Evolutionary conservation across 2,113 vertebrate species (phyloP), one percentile per base, ranked within the genome.

Genomic region (Polypterus bichir): DNA sequence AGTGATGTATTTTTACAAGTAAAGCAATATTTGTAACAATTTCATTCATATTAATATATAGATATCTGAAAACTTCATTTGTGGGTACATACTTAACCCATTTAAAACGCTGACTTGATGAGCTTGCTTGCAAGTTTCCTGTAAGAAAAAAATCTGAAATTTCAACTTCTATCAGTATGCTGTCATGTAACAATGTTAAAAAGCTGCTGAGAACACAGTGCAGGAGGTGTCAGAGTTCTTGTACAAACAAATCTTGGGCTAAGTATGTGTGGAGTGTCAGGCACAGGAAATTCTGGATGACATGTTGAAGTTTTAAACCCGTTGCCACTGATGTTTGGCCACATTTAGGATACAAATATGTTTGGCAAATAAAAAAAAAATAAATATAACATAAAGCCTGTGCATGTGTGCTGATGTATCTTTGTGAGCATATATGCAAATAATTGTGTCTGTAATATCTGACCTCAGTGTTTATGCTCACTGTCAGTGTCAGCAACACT

Each of bases 221-320:
- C 64, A 64, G 61, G 7, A 76, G 9, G 2, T 71, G 65, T 58
- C 44, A 65, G 56, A 73, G 64, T 71, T 68, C 68, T 67, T 59
- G 64, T 64, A 66, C 69, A 79, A 78, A 72, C 74, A 74, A 57
- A 71, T 68, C 63, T 66, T 62, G 56, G 60, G 62, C 62, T 66
- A 73, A 68, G 71, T 74, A 73, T 74, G 70, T 73, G 66, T 48
- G 6, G 54, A 67, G 65, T 71, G 61, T 73, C 61, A 66, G 64
- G 71, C 59, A 53, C 64, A 64, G 68, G 73, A 67, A 68, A 53
- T 44, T 55, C 65, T 70, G 47, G 7, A 11, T 70, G 66, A 68
- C 1, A 59, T 67, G 69, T 44, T 62, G 60, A 44, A 6, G 65
- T 66, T 65, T 66, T 66, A 71, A 76, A 72, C 68, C 58, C 53